A percentile compares a stretch with the other conserved stretches of the same genome.
Evolutionary conservation across 1,140 invertebrate species (phyloP).

Genomic region (Drosophila azteca): DNA sequence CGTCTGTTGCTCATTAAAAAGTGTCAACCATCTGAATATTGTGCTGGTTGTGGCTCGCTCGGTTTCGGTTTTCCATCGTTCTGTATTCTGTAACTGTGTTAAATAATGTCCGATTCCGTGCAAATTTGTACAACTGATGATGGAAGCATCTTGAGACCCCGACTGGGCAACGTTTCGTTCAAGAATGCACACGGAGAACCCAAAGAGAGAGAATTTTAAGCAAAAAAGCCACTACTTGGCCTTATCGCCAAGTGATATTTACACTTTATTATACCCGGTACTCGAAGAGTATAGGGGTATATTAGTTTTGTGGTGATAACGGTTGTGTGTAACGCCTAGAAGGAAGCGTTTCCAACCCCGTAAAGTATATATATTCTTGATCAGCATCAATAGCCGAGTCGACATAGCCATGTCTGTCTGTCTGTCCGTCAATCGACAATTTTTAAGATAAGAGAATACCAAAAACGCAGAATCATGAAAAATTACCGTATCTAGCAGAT

Average conservation of each 20-base stretch:
- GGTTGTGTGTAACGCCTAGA: no score
- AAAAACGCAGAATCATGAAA: no score
- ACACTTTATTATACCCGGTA: conserved; percentile 8
- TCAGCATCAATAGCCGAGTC: no score
- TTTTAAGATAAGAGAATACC: no score
- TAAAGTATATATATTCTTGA: no score
- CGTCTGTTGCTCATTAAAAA: conserved; percentile 21
- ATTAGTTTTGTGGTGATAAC: no score
- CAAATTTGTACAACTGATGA: no score
- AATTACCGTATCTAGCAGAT: no score
- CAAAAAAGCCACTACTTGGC: conserved; percentile 7
- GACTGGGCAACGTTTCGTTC: conserved; percentile 3
- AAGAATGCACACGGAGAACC: conserved; percentile 19
- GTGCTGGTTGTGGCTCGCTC: conserved; percentile 13
- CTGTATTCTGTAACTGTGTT: conserved; percentile 39
- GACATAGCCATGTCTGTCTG: no score
- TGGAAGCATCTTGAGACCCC: neutral
- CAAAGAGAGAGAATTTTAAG: conserved; percentile 21
- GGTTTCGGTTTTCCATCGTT: conserved; percentile 14
- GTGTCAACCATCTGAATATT: conserved; percentile 40
- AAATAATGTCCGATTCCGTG: neutral
- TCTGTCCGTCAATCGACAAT: no score
- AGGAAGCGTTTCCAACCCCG: no score
- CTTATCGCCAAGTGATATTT: conserved; percentile 23
- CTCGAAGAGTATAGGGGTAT: no score